Evolutionary conservation across 2,888 invertebrate genomes (phyloP).

Genomic region (Leucophenga maculata): DNA sequence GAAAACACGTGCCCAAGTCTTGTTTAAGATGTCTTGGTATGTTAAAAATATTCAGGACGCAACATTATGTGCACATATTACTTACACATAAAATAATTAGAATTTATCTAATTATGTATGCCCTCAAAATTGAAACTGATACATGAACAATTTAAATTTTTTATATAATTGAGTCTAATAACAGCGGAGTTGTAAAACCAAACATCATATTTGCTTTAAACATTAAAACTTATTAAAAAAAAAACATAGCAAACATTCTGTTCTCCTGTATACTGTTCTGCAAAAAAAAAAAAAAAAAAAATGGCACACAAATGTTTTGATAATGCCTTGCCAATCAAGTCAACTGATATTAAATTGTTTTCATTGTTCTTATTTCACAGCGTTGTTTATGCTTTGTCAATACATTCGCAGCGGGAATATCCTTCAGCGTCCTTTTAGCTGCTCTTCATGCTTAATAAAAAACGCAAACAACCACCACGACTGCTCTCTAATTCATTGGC

Average conservation of each 20-base stretch:
- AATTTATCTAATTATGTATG: too few species aligned
- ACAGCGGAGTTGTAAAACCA: neutral
- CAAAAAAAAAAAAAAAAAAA: too few species aligned
- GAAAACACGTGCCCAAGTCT: too few species aligned
- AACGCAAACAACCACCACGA: constrained; percentile 53
- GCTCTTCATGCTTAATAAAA: constrained; percentile 22
- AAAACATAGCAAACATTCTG: too few species aligned
- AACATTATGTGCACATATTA: too few species aligned
- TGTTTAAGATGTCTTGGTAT: too few species aligned
- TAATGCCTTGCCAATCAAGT: neutral
- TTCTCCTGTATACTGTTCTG: too few species aligned
- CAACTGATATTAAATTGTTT: neutral
- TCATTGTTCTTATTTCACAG: neutral
- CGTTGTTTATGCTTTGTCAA: neutral
- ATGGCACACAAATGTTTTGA: neutral
- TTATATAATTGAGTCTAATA: too few species aligned
- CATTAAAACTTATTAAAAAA: too few species aligned
- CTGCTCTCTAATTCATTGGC: neutral
- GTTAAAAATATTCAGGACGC: too few species aligned
- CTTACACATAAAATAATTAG: too few species aligned
- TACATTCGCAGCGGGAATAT: neutral
- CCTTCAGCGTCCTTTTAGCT: neutral
- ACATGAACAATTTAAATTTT: neutral
- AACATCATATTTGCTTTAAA: too few species aligned
- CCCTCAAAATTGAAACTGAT: constrained; percentile 7